These are phyloP conservation scores for Paradoxurus hermaphroditus DNA, from an alignment of 2,113 vertebrate genomes.

Conservation along the genomic window DNA sequence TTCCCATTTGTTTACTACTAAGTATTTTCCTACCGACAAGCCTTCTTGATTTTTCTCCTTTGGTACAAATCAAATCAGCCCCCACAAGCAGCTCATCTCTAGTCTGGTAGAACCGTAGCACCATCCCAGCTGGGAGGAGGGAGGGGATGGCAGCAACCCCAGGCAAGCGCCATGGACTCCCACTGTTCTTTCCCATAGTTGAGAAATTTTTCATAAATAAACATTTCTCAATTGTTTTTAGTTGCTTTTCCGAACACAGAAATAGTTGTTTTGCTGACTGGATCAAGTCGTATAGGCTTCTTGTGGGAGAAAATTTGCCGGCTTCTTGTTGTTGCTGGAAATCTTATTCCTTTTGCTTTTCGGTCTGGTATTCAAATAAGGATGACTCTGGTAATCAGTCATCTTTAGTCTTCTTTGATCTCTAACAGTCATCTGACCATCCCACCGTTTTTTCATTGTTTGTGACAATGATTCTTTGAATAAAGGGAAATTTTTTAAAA, in stretches of 20 bases:
- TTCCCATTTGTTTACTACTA: neutral
- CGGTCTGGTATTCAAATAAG: neutral
- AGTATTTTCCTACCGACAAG: neutral
- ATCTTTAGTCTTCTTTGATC: neutral
- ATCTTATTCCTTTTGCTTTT: neutral
- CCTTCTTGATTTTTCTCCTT: neutral
- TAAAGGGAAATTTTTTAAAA: neutral
- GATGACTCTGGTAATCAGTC: neutral
- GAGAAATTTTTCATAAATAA: neutral
- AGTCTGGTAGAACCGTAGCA: neutral
- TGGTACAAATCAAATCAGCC: neutral
- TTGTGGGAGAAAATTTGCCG: neutral
- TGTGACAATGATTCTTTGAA: constrained; percentile 6
- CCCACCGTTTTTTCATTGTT: neutral
- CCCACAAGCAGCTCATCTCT: too few species aligned
- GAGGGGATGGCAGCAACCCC: too few species aligned
- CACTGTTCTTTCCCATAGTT: neutral
- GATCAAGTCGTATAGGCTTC: neutral
- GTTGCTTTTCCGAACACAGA: neutral
- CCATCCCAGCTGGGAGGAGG: too few species aligned
- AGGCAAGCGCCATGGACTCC: neutral
- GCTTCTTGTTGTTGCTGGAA: neutral
- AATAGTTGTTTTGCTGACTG: neutral
- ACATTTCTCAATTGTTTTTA: neutral
- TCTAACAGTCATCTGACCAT: neutral